Base-by-base conservation (phyloP, 2,888 invertebrate species). In the Spicauda simplicius region DNA sequence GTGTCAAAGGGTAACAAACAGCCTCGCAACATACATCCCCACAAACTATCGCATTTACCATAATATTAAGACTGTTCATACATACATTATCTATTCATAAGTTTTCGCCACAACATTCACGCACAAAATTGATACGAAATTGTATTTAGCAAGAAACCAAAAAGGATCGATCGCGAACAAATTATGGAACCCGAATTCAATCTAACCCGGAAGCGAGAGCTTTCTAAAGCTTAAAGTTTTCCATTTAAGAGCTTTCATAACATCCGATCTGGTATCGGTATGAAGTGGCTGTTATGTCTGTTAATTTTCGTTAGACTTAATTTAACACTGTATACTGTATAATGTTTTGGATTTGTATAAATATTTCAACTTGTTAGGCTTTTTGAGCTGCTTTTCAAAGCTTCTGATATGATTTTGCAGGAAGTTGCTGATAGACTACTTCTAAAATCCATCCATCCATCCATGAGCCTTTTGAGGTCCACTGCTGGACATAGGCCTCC, bases 101-200 rank as follows among this genome's bases (percentile, higher is more conserved):
- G 3, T 5, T 45, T 45, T 45, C 3, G 37, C 8, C 8, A 12
- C 37, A 8, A 11, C 37, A 7, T 37, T 37, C 37, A 12, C n/a
- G n/a, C n/a, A 0, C 18, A 10, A 50, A 18, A n/a, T 50, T 50
- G 6, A 7, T 18, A 18, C 16, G 2, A 18, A 0, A 18, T 50
- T 18, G 50, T 2, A 50, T 50, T 50, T 18, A 6, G 6, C n/a
- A 18, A 18, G 48, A 50, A 50, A 50, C 18, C 50, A 50, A 50
- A 50, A 50, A 10, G 16, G 50, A n/a, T 50, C 50, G n/a, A 50
- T 50, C 50, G 50, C 10, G 50, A 50, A 50, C 50, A 50, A 50
- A 50, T 50, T 50, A 50, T 50, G 50, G n/a, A 50, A 50, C 10
- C 16, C 50, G 50, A 50, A 50, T 18, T 50, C 50, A 50, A 50